Evolutionary conservation across 2,797 vertebrate species (phyloP), one percentile per base, ranked within the genome.

Genomic region (Sebastes goodei): DNA sequence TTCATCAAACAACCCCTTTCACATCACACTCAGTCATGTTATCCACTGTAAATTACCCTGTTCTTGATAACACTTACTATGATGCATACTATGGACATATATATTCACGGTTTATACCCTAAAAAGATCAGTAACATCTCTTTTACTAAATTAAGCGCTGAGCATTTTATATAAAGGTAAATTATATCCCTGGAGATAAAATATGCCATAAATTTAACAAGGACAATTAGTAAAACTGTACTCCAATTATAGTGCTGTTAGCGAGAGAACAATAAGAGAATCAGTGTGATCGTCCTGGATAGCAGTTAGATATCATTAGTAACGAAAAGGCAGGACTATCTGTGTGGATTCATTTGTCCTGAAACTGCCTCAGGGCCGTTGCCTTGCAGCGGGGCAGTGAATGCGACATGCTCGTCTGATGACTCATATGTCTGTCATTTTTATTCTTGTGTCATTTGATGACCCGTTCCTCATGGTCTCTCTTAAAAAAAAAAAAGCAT

Each of bases 231-330:
- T 53, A 55, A 81, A 84, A 82, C 46, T 74, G 29, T 69, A 33
- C 46, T 74, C 55, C 53, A 75, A 82, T 93, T 86, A 88, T 29
- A 76, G 68, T 27, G 56, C 71, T 56, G 63, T 67, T 84, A 87
- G 86, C 76, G 25, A 76, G 78, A 88, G 88, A 92, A 90, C 87
- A 90, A 94, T 87, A 70, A 83, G 79, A 76, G 84, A 87, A 88
- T 88, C 82, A 78, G 82, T 59, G 53, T 81, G 87, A 93, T 92
- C 88, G 89, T 88, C 68, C 77, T 67, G 30, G 87, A 91, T 86
- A 86, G 81, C 88, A 84, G 79, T 85, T 82, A 85, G 78, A 89
- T 83, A 84, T 88, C 80, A 91, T 93, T 92, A 92, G 86, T 57
- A 73, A 74, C 42, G 81, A 83, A 76, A 84, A 81, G 60, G 73